phyloP scores from a whole-genome alignment of 2,797 vertebrate genomes.

The Anabas testudineus region DNA sequence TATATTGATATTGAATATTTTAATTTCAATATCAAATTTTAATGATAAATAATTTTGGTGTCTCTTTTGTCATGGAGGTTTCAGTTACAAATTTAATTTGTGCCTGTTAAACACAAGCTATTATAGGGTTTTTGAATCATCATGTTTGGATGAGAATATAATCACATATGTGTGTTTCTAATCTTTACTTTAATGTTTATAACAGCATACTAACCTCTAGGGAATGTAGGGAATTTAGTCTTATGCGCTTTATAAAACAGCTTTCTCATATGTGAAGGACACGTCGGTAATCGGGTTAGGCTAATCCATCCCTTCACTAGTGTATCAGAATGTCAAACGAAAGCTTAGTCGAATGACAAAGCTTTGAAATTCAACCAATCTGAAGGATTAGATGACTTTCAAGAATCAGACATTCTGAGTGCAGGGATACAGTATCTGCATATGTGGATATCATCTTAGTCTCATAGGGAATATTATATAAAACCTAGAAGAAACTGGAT shows the following conservation, averaged over 20 bases:
- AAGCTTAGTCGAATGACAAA: conserved; percentile 72
- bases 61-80: too few relatives aligned
- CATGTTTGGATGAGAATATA: conserved; percentile 20
- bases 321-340: conserved; percentile 77
- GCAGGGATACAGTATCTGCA: conserved; percentile 42
- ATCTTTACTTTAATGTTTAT: conserved; percentile 45
- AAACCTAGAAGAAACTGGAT: conserved; percentile 16
- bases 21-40: too few relatives aligned
- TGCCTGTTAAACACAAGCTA: too few relatives aligned
- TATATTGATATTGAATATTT: too few relatives aligned
- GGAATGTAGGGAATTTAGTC: conserved; percentile 58
- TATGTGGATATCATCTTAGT: conserved; percentile 47
- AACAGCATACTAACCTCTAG: conserved; percentile 29
- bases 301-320: conserved; percentile 74
- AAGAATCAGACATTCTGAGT: conserved; percentile 63
- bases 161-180: conserved; percentile 29
- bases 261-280: conserved; percentile 63
- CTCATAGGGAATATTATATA: conserved; percentile 34
- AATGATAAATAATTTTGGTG: too few relatives aligned
- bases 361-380: conserved; percentile 76
- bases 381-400: conserved; percentile 72
- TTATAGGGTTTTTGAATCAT: conserved; percentile 12
- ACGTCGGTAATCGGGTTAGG: conserved; percentile 73
- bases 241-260: conserved; percentile 57
- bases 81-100: too few relatives aligned